Conservation (phyloP, 1,140 invertebrate species). For the Neuroterus valhalla region DNA sequence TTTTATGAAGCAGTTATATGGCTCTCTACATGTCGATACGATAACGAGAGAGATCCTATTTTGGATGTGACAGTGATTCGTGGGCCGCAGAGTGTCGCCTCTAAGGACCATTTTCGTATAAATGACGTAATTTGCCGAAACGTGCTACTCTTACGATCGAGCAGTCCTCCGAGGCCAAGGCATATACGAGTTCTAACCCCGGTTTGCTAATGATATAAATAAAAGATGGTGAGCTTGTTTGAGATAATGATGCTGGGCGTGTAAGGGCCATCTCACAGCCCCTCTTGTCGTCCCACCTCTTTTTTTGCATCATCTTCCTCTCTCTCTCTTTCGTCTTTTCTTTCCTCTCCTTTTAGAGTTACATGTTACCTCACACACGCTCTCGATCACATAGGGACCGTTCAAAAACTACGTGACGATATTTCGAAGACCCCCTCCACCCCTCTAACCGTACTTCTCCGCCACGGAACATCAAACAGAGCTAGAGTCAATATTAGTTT, state of each 20-base stretch:
- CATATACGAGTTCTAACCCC: conserved; percentile 48
- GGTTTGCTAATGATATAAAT: conserved; percentile 62
- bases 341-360: conserved; percentile 37
- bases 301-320: conserved; percentile 14
- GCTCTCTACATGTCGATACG: background rate
- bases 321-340: background rate
- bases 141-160: conserved; percentile 51
- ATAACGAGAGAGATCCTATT: conserved; percentile 9
- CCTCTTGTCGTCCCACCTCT: conserved; percentile 33
- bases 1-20: background rate
- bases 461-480: too few species aligned
- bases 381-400: conserved; percentile 32
- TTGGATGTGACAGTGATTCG: conserved; percentile 18
- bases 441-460: too few species aligned
- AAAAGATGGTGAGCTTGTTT: conserved; percentile 59
- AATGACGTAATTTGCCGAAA: conserved; percentile 59
- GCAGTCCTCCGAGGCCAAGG: conserved; percentile 44
- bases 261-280: conserved; percentile 38
- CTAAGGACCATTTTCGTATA: conserved; percentile 54
- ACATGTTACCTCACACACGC: conserved; percentile 20
- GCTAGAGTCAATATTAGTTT: too few species aligned
- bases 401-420: too few species aligned
- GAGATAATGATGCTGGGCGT: conserved; percentile 53
- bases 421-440: too few species aligned
- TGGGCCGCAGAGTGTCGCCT: conserved; percentile 32